Percentiles rank a stretch among this genome's conserved stretches.
Evolutionary conservation across 1,140 invertebrate species (phyloP).

Genomic region (Magallana angulata): DNA sequence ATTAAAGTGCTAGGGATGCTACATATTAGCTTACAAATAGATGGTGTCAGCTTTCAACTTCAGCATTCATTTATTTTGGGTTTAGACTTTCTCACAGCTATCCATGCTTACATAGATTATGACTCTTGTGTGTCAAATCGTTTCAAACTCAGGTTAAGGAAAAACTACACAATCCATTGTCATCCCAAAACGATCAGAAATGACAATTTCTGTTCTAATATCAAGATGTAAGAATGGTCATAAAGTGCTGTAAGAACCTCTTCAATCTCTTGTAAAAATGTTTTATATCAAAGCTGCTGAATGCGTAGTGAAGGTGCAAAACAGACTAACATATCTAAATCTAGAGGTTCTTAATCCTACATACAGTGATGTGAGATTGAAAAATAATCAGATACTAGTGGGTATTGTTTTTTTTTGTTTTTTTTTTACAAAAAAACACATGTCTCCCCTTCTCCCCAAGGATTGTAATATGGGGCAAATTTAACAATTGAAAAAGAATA

Average conservation of each 20-base stretch:
- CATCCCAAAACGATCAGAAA: background rate
- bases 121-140: background rate
- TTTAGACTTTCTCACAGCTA: slow-evolving; percentile 42
- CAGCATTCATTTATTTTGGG: slow-evolving; percentile 51
- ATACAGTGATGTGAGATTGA: too few species aligned
- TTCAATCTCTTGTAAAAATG: background rate
- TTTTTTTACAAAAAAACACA: too few species aligned
- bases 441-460: too few species aligned
- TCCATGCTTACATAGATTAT: slow-evolving; percentile 1
- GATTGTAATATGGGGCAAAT: too few species aligned
- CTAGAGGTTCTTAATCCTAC: slow-evolving; percentile 38
- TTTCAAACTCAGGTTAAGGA: background rate
- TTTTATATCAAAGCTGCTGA: slow-evolving; percentile 43
- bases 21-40: slow-evolving; percentile 45
- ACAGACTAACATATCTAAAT: slow-evolving; percentile 20
- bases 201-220: background rate
- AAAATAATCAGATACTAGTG: too few species aligned
- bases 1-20: slow-evolving; percentile 47
- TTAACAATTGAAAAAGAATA: too few species aligned
- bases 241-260: slow-evolving; percentile 50
- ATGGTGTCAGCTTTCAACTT: slow-evolving; percentile 11
- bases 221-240: slow-evolving; percentile 32
- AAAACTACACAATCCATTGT: background rate
- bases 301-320: slow-evolving; percentile 45
- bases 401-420: too few species aligned